Evolutionary conservation across 2,888 invertebrate genomes (phyloP), one percentile per base, ranked within the genome.

Genomic region (Ophion ellenae): DNA sequence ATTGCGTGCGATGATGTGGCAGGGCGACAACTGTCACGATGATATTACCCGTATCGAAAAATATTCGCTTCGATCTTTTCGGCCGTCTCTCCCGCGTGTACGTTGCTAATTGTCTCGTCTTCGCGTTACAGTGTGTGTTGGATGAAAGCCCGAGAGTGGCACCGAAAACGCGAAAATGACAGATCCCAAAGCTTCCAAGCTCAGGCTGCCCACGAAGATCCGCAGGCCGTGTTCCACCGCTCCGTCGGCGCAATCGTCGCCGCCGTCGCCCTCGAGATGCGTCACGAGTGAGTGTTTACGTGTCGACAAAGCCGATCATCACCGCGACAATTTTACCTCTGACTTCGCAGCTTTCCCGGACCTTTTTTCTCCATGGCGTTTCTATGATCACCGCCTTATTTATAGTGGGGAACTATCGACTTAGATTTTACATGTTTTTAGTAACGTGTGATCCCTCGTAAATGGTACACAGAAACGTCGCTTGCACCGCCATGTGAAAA

Each of bases 221-320:
- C 96, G 96, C 83, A 94, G 97, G 88, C 95, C 96, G 61, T 96
- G 96, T 90, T 95, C 95, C 89, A 95, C 95, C 81, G 94, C 95
- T 85, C 95, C 95, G 86, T 96, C 96, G 10, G 96, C 96, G 93
- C 96, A 96, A 86, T 96, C 96, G n/a, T 93, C 96, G 80, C 96
- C 96, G 53, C 94, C 95, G 70, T 95, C 96, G 83, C 96, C 96
- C 28, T 94, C 91, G 36, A 85, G 82, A 81, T 85, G 85, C 67
- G 75, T 79, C 40, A 84, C 87, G 87, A 89, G 89, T 89, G 82
- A 89, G 89, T 89, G 24, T 78, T 82, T 71, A 11, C 4, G 11
- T 14, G 1, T 40, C 24, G 20, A 40, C 17, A 24, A 61, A 7
- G 40, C 40, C 9, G 40, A 40, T 36, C n/a, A 66, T 74, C 1